Conservation (phyloP, 53 echinoderm and acorn worm species). For the Astropecten irregularis region DNA sequence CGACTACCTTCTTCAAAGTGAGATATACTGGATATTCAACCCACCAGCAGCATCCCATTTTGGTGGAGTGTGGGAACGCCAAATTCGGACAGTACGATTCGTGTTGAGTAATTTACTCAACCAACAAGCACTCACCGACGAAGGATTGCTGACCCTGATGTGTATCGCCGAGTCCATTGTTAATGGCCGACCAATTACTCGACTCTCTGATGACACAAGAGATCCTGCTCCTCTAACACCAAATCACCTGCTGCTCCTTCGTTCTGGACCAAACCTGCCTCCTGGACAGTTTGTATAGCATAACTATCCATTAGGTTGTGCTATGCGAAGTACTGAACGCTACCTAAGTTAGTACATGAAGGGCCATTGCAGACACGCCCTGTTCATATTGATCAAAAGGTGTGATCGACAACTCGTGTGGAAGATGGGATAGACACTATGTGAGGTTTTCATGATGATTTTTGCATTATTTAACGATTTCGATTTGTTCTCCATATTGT, state of each 20-base stretch:
- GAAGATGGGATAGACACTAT: no score
- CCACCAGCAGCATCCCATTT: no score
- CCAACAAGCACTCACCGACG: conserved; percentile 57
- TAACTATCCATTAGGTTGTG: no score
- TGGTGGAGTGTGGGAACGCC: conserved; percentile 61
- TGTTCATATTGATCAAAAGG: no score
- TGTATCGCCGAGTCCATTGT: conserved; percentile 68
- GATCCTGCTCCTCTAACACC: conserved; percentile 66
- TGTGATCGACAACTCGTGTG: no score
- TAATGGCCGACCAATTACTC: conserved; percentile 61
- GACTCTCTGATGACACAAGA: conserved; percentile 45
- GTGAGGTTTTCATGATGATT: no score
- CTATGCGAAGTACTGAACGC: no score
- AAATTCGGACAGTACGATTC: conserved; percentile 36
- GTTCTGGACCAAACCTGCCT: conserved; percentile 38
- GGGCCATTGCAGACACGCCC: no score
- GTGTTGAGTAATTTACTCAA: conserved; percentile 32
- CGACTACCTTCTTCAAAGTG: not conserved
- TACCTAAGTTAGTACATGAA: no score
- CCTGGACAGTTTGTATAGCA: conserved; percentile 50
- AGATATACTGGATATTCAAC: conserved; percentile 46
- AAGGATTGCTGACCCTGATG: conserved; percentile 55
- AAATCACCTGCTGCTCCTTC: conserved; percentile 66
- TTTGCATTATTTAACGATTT: no score
- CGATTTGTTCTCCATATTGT: no score